Percentiles rank a stretch among this genome's conserved stretches.
phyloP scores from a whole-genome alignment of 2,113 vertebrate genomes.

The Xenopus borealis region DNA sequence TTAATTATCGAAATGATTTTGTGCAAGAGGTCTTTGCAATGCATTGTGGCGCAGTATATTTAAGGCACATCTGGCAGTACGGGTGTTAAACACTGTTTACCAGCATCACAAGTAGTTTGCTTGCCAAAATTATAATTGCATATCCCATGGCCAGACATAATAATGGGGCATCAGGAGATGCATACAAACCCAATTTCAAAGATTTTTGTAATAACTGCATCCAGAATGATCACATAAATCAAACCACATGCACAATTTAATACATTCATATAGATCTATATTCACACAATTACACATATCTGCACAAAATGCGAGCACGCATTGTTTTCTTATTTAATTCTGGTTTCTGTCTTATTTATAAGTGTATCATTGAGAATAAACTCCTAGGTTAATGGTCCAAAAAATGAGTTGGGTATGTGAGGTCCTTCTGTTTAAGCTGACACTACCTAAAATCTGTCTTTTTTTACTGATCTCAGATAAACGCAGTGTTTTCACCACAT shows the following conservation, averaged over 20 bases:
- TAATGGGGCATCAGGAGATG: constrained; percentile 49
- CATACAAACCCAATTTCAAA: constrained; percentile 52
- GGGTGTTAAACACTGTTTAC: constrained; percentile 45
- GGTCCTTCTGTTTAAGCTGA: constrained; percentile 63
- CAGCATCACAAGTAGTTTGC: constrained; percentile 45
- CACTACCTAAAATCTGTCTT: constrained; percentile 56
- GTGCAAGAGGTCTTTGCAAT: constrained; percentile 11
- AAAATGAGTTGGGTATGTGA: constrained; percentile 59
- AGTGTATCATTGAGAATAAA: constrained; percentile 22
- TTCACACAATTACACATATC: background rate
- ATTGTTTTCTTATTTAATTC: no score
- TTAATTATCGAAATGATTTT: constrained; percentile 35
- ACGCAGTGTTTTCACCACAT: constrained; percentile 59
- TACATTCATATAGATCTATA: background rate
- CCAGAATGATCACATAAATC: background rate
- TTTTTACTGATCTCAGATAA: constrained; percentile 59
- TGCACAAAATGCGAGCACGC: background rate
- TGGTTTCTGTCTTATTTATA: no score
- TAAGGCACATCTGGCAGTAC: constrained; percentile 41
- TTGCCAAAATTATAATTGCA: constrained; percentile 46
- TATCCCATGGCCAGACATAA: constrained; percentile 33
- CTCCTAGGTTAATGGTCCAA: constrained; percentile 53
- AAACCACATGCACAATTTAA: background rate
- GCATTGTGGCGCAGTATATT: constrained; percentile 33
- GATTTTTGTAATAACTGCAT: background rate